Evolutionary conservation across 64 coral and sea anemone species (phyloP).

Genomic region (Stichodactyla helianthus): DNA sequence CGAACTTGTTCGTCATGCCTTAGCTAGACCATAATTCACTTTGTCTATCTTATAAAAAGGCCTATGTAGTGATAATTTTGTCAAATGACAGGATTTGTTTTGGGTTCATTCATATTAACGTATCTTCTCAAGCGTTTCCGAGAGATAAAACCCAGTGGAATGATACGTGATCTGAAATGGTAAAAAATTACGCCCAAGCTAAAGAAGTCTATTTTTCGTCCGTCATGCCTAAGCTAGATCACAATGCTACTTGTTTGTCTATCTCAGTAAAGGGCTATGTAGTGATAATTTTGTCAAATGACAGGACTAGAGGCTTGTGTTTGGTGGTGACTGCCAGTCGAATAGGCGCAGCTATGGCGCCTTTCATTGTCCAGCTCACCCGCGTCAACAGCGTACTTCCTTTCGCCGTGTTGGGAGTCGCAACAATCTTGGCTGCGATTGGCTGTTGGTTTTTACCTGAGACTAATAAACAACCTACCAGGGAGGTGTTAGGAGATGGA

Average conservation of each 20-base stretch:
- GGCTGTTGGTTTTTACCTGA: conserved; percentile 61
- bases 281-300: neutral
- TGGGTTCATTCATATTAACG: too few species aligned
- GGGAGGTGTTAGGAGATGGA: conserved; percentile 60
- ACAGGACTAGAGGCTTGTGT: conserved; percentile 69
- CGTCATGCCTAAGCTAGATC: too few species aligned
- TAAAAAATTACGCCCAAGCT: too few species aligned
- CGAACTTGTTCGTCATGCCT: too few species aligned
- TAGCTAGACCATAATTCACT: too few species aligned
- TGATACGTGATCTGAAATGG: too few species aligned
- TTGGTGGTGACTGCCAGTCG: conserved; percentile 47
- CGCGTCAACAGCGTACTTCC: conserved; percentile 54
- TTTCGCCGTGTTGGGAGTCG: conserved; percentile 58
- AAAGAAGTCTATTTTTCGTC: too few species aligned
- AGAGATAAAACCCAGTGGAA: too few species aligned
- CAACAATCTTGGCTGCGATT: conserved; percentile 43
- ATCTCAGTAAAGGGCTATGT: too few species aligned
- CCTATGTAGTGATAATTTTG: neutral
- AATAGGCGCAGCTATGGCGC: conserved; percentile 55
- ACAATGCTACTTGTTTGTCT: too few species aligned
- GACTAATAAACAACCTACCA: conserved; percentile 35
- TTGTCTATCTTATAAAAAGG: too few species aligned
- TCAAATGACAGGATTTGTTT: conserved; percentile 40
- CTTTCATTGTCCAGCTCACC: conserved; percentile 55
- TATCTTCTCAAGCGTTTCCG: too few species aligned